A percentile compares a stretch with the other conserved stretches of the same genome.
Evolutionary conservation across 2,888 invertebrate genomes (phyloP).

Genomic region (Nymphalis urticae): DNA sequence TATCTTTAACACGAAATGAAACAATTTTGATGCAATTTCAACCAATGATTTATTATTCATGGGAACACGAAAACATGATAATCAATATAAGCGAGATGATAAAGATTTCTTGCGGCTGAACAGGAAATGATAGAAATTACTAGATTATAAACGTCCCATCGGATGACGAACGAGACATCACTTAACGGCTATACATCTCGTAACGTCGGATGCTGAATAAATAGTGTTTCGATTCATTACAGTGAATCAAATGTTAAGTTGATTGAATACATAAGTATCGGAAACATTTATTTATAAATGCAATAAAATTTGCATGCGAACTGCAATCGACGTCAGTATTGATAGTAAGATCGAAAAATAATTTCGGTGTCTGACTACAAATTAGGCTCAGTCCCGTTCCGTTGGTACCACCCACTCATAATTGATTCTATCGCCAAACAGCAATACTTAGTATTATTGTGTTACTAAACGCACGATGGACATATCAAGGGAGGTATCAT

Average conservation of each 20-base stretch:
- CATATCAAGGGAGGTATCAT: too few relatives aligned
- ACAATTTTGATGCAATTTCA: not conserved
- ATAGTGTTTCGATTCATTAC: slow-evolving; percentile 22
- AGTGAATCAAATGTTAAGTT: not conserved
- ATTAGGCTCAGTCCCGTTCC: too few relatives aligned
- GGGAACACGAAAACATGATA: not conserved
- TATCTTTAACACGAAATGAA: not conserved
- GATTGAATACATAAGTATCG: not conserved
- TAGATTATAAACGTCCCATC: slow-evolving; percentile 28
- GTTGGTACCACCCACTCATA: too few relatives aligned
- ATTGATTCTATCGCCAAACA: too few relatives aligned
- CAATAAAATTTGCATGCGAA: not conserved
- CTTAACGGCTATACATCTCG: slow-evolving; percentile 25
- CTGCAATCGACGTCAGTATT: not conserved
- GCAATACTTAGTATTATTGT: too few relatives aligned
- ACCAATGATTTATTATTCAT: not conserved
- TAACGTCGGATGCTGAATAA: slow-evolving; percentile 26
- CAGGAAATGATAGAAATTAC: slow-evolving; percentile 31
- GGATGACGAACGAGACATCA: slow-evolving; percentile 26
- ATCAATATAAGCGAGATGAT: slow-evolving; percentile 9
- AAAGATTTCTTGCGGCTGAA: not conserved
- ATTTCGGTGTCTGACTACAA: too few relatives aligned
- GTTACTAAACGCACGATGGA: too few relatives aligned
- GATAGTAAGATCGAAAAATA: too few relatives aligned
- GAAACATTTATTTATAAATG: not conserved